Conservation (phyloP, 2,888 invertebrate species). For the Lasioglossum oenotherae region DNA sequence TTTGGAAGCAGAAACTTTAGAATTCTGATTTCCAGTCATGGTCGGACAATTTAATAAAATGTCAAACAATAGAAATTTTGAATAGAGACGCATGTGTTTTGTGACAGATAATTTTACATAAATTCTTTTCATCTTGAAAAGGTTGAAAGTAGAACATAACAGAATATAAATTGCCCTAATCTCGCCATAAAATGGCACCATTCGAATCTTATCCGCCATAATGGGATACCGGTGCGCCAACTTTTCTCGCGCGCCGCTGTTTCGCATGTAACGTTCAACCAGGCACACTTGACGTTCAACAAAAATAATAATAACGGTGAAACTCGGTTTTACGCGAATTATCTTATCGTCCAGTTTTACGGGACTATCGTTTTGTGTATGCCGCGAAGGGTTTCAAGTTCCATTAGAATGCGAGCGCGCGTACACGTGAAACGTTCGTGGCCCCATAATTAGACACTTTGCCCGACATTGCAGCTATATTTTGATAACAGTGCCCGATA, state of each 20-base stretch:
- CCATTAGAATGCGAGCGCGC: conserved; percentile 20
- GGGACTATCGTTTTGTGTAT: conserved; percentile 24
- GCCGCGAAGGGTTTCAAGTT: conserved; percentile 24
- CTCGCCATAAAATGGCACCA: neutral
- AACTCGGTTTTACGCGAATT: conserved; percentile 38
- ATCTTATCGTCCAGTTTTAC: conserved; percentile 50
- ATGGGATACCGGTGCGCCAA: conserved; percentile 14
- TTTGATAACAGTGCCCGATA: conserved; percentile 40
- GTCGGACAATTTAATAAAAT: too few species aligned
- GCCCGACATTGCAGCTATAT: conserved; percentile 25
- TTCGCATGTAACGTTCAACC: neutral
- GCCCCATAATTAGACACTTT: conserved; percentile 41
- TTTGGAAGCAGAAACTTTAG: too few species aligned
- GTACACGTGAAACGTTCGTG: conserved; percentile 5
- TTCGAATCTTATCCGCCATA: neutral
- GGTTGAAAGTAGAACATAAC: neutral
- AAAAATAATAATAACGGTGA: conserved; percentile 47
- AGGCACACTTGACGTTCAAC: neutral
- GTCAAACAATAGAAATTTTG: neutral
- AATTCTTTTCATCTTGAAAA: neutral
- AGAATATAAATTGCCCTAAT: neutral
- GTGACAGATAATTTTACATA: neutral
- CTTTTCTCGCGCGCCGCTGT: conserved; percentile 26
- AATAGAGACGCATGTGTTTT: neutral
- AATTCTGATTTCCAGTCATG: too few species aligned